Evolutionary conservation across 2,797 vertebrate species (phyloP).

Genomic region (Florisuga fusca): DNA sequence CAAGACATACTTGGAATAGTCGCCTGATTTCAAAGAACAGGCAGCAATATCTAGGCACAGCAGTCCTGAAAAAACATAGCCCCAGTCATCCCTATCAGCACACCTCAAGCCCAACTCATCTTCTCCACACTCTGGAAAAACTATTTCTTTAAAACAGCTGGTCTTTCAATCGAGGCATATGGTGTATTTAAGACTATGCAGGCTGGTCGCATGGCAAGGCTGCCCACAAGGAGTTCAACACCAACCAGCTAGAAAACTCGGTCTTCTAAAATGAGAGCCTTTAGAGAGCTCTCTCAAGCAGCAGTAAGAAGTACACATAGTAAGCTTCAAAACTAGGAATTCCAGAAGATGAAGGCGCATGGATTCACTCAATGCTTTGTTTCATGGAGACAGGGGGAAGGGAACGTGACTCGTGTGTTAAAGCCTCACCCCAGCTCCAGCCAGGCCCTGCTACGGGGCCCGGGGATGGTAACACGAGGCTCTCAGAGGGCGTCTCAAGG

Average conservation of each 20-base stretch:
- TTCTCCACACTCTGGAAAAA: neutral
- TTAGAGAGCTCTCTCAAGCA: neutral
- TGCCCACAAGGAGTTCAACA: neutral
- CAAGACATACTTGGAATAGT: accelerated
- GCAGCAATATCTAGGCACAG: neutral
- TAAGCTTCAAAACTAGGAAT: too few species aligned
- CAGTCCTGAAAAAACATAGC: neutral
- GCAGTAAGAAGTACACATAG: too few species aligned
- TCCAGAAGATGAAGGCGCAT: neutral
- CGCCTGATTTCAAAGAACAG: accelerated
- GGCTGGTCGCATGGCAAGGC: neutral
- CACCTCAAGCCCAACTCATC: too few species aligned
- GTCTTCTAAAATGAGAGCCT: neutral
- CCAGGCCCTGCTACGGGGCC: too few species aligned
- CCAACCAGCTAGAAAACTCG: neutral
- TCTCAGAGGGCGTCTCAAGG: too few species aligned
- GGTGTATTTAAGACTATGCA: too few species aligned
- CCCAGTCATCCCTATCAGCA: neutral
- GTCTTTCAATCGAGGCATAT: accelerated
- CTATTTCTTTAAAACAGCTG: neutral
- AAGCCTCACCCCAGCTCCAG: neutral
- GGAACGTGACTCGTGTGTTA: accelerated
- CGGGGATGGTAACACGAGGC: too few species aligned
- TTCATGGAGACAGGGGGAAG: accelerated
- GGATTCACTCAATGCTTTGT: accelerated